Conservation (phyloP, 2,797 vertebrate genomes). For the Acanthopagrus latus region DNA sequence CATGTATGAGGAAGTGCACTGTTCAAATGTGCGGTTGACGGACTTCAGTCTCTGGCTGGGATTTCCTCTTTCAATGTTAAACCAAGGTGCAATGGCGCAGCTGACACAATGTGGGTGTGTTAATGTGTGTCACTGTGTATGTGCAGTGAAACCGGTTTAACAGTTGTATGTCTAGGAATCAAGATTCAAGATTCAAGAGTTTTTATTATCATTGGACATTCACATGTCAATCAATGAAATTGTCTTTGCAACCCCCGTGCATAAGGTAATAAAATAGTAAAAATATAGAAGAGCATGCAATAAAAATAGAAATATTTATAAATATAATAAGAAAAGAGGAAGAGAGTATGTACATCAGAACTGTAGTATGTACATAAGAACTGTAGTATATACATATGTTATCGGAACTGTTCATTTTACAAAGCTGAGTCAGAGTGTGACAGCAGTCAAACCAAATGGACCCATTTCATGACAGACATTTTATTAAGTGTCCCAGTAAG, state of each 20-base stretch:
- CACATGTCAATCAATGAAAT: too few relatives aligned
- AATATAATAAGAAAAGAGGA: too few relatives aligned
- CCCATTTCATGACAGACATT: not conserved
- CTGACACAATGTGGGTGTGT: conserved; percentile 2
- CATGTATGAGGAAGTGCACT: conserved; percentile 65
- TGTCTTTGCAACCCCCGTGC: too few relatives aligned
- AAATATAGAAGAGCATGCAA: too few relatives aligned
- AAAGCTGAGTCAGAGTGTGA: not conserved
- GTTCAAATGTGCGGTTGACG: conserved; percentile 29
- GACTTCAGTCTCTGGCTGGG: conserved; percentile 57
- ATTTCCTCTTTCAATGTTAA: conserved; percentile 69
- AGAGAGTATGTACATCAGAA: too few relatives aligned
- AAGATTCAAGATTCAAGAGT: too few relatives aligned
- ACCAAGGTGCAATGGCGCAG: conserved; percentile 19
- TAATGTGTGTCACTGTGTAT: not conserved
- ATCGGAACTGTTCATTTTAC: not conserved
- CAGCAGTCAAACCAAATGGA: not conserved
- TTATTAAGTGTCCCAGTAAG: too few relatives aligned
- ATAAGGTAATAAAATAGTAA: too few relatives aligned
- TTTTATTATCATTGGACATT: too few relatives aligned
- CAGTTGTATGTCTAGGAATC: not conserved
- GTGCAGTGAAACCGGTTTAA: conserved; percentile 34
- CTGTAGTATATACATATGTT: too few relatives aligned
- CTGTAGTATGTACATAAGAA: too few relatives aligned
- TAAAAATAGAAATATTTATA: too few relatives aligned